Conservation (phyloP, 2,888 invertebrate genomes). For the Chrysopilus asiliformis region DNA sequence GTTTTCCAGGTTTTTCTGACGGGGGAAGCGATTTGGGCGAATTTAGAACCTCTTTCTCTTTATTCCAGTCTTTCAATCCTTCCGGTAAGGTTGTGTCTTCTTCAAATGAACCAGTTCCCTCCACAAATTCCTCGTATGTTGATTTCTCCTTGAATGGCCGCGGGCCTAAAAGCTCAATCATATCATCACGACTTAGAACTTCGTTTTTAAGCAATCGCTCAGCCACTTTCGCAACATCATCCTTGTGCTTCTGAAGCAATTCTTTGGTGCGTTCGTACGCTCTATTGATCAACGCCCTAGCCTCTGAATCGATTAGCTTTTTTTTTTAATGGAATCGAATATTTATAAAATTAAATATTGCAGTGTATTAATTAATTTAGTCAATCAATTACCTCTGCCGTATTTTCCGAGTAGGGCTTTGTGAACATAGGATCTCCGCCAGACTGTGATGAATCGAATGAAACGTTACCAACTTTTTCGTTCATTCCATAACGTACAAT, state of each 20-base stretch:
- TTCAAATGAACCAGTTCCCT: constrained; percentile 94
- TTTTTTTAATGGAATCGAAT: too few species aligned
- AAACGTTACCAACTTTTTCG: constrained; percentile 89
- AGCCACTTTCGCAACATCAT: constrained; percentile 75
- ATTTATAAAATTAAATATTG: too few species aligned
- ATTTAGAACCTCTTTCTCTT: constrained; percentile 42
- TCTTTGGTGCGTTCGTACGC: constrained; percentile 73
- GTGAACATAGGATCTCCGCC: constrained; percentile 88
- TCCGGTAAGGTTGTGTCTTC: constrained; percentile 91
- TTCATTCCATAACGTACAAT: constrained; percentile 98
- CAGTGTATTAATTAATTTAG: too few species aligned
- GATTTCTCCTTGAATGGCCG: constrained; percentile 97
- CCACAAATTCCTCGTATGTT: constrained; percentile 98
- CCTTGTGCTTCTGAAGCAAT: constrained; percentile 66
- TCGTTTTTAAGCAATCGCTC: constrained; percentile 86
- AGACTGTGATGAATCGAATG: constrained; percentile 86
- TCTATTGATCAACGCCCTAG: constrained; percentile 54
- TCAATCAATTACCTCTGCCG: constrained; percentile 86
- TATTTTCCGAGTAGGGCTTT: constrained; percentile 96
- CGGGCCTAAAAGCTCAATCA: constrained; percentile 89
- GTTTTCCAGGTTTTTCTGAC: constrained; percentile 16
- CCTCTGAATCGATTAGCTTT: constrained; percentile 96
- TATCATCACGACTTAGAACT: constrained; percentile 88
- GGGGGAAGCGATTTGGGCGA: constrained; percentile 10
- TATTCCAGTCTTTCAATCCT: constrained; percentile 93